Conservation (phyloP, 2,888 invertebrate genomes). For the Harpalus rubripes region DNA sequence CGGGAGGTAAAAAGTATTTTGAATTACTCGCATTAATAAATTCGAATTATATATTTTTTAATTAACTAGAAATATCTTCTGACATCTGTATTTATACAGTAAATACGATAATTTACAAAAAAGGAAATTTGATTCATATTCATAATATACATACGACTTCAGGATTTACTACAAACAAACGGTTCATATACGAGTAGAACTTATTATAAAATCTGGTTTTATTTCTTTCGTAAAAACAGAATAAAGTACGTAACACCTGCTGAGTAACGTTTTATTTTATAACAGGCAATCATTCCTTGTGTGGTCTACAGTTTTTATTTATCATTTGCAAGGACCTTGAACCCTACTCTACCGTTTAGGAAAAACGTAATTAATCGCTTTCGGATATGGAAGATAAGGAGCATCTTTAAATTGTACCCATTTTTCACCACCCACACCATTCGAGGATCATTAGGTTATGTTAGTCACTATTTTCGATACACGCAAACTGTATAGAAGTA, state of each 20-base stretch:
- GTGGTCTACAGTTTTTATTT: neutral
- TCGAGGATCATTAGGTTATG: neutral
- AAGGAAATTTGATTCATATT: too few species aligned
- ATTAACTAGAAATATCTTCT: too few species aligned
- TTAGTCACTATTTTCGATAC: neutral
- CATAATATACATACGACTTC: too few species aligned
- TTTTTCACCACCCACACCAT: constrained; percentile 2
- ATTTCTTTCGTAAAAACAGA: neutral
- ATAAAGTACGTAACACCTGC: constrained; percentile 12
- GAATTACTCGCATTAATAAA: too few species aligned
- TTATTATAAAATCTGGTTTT: neutral
- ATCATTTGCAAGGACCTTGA: constrained; percentile 6
- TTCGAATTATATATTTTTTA: too few species aligned
- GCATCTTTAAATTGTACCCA: constrained; percentile 8
- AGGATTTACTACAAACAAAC: too few species aligned
- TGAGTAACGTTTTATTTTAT: constrained; percentile 19
- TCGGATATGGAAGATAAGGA: constrained; percentile 16
- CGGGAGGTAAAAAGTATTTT: too few species aligned
- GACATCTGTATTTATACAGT: too few species aligned
- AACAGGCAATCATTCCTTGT: neutral
- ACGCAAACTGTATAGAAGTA: constrained; percentile 7
- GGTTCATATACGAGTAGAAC: too few species aligned
- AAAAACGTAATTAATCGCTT: constrained; percentile 13
- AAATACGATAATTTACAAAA: too few species aligned
- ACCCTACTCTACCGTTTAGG: constrained; percentile 8